Evolutionary conservation across 2,888 invertebrate genomes (phyloP).

Genomic region (Disparrhopalites patrizii): DNA sequence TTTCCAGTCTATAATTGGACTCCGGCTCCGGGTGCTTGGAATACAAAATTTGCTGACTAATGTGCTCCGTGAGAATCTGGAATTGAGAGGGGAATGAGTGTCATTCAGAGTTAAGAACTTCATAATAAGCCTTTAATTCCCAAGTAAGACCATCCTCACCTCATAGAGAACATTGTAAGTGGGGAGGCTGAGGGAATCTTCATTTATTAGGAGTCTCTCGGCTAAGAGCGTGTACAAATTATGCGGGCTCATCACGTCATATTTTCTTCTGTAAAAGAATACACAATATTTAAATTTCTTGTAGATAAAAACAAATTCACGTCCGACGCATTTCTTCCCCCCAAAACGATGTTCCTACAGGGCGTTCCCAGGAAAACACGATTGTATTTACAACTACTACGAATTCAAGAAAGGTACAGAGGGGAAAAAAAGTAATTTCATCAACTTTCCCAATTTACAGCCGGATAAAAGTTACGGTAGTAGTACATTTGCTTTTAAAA

Average conservation of each 20-base stretch:
- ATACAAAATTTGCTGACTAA: slow-evolving; percentile 89
- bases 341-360: no score
- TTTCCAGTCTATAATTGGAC: slow-evolving; percentile 88
- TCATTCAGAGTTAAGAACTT: no score
- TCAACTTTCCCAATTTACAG: no score
- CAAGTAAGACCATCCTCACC: slow-evolving; percentile 53
- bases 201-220: slow-evolving; percentile 82
- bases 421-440: no score
- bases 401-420: no score
- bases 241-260: slow-evolving; percentile 98
- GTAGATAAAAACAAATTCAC: no score
- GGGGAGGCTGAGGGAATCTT: slow-evolving; percentile 83
- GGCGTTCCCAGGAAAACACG: no score
- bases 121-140: slow-evolving; percentile 4
- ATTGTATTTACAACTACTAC: no score
- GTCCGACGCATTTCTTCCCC: no score
- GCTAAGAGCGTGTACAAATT: slow-evolving; percentile 96
- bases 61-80: slow-evolving; percentile 90
- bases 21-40: slow-evolving; percentile 93
- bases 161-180: slow-evolving; percentile 99
- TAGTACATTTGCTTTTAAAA: no score
- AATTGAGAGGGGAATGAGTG: no score
- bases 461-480: no score
- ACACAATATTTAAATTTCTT: not conserved
- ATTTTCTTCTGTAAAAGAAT: slow-evolving; percentile 74